A percentile compares a stretch with the other conserved stretches of the same genome.
Conservation (phyloP, 2,797 vertebrate species). For the Acipenser transmontanus region DNA sequence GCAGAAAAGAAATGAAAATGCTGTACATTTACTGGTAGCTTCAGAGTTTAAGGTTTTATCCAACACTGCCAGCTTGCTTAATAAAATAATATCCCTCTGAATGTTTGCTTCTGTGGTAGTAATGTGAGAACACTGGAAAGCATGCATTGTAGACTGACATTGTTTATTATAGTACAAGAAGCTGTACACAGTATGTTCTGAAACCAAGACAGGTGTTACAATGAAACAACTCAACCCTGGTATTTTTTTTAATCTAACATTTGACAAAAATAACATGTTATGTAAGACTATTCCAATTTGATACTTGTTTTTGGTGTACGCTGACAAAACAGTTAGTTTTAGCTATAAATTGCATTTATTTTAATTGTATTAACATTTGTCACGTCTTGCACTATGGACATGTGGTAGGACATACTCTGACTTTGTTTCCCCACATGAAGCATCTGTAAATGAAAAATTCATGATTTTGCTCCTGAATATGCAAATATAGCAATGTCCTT, state of each 20-base stretch:
- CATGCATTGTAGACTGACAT: neutral
- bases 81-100: too few relatives aligned
- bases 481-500: neutral
- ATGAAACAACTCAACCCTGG: neutral
- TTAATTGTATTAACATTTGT: neutral
- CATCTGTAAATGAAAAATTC: constrained; percentile 1
- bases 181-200: neutral
- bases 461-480: constrained; percentile 2
- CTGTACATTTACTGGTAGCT: too few relatives aligned
- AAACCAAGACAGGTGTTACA: neutral
- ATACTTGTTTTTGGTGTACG: too few relatives aligned
- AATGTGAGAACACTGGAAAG: too few relatives aligned
- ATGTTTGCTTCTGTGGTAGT: too few relatives aligned
- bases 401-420: neutral
- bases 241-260: neutral
- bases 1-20: too few relatives aligned
- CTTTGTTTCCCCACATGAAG: neutral
- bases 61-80: too few relatives aligned
- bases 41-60: too few relatives aligned
- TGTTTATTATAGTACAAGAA: neutral
- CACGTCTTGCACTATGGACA: neutral
- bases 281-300: too few relatives aligned
- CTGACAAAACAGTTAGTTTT: too few relatives aligned
- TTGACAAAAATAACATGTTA: too few relatives aligned
- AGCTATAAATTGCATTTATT: neutral